A percentile compares a stretch with the other conserved stretches of the same genome.
phyloP scores from a whole-genome alignment of 2,797 vertebrate genomes.

The Acanthurus tractus region DNA sequence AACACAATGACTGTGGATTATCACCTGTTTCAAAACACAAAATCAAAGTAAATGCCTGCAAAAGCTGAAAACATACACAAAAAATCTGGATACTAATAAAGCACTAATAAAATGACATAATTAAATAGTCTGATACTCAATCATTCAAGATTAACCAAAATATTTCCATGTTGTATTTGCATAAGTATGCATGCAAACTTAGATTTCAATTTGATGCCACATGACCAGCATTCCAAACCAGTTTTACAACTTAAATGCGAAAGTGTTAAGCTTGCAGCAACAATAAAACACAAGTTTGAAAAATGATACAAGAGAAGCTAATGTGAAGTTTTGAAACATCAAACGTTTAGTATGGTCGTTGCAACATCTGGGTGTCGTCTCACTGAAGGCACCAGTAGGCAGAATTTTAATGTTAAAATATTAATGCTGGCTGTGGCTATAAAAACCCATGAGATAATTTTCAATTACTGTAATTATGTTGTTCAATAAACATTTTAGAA shows the following conservation, averaged over 20 bases:
- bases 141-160: neutral
- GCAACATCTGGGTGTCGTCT: neutral
- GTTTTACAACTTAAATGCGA: neutral
- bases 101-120: neutral
- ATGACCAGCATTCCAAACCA: neutral
- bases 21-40: neutral
- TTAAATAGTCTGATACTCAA: neutral
- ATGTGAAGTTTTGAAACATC: neutral
- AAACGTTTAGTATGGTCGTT: neutral
- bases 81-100: neutral
- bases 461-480: neutral
- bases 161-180: slow-evolving; percentile 1
- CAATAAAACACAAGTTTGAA: neutral
- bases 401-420: neutral
- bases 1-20: neutral
- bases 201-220: neutral
- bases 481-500: neutral
- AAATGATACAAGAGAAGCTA: neutral
- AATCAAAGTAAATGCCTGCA: neutral
- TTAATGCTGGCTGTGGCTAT: neutral
- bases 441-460: neutral
- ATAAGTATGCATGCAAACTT: neutral
- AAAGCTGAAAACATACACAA: neutral
- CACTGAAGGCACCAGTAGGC: neutral
- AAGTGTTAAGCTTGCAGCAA: neutral